Percentiles rank a stretch among this genome's conserved stretches.
Evolutionary conservation across 2,797 vertebrate species (phyloP).

Genomic region (Sitta carolinensis): DNA sequence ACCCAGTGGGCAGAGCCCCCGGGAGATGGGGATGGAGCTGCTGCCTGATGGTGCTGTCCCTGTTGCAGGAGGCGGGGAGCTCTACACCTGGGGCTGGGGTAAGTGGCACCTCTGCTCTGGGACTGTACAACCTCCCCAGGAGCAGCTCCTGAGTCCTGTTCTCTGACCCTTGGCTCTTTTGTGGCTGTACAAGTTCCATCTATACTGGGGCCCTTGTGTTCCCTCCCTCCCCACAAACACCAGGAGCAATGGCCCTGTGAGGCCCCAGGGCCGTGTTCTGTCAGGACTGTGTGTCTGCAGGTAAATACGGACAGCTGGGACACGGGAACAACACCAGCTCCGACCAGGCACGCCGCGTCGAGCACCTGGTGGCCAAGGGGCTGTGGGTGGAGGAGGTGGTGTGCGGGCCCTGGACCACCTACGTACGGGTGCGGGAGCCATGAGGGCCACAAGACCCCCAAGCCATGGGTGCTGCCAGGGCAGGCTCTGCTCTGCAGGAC

Average conservation of each 20-base stretch:
- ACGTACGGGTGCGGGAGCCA: conserved; percentile 55
- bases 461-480: accelerated
- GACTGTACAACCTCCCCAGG: accelerated
- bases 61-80: conserved; percentile 82
- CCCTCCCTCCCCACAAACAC: accelerated
- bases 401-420: conserved; percentile 93
- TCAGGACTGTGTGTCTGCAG: conserved; percentile 44
- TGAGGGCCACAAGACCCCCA: accelerated
- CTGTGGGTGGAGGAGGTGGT: conserved; percentile 81
- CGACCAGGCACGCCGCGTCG: conserved; percentile 82
- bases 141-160: neutral
- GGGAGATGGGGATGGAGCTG: accelerated
- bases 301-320: conserved; percentile 93
- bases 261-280: accelerated
- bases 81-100: conserved; percentile 99
- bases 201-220: accelerated
- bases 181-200: accelerated
- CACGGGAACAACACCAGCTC: conserved; percentile 75
- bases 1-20: accelerated
- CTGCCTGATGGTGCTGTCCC: neutral
- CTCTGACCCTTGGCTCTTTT: neutral
- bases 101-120: conserved; percentile 55
- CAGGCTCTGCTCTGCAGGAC: neutral
- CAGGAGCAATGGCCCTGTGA: accelerated
- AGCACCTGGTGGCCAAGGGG: conserved; percentile 74